Base-by-base conservation (phyloP, 2,888 invertebrate genomes). In the Erpobdella octoculata region DNA sequence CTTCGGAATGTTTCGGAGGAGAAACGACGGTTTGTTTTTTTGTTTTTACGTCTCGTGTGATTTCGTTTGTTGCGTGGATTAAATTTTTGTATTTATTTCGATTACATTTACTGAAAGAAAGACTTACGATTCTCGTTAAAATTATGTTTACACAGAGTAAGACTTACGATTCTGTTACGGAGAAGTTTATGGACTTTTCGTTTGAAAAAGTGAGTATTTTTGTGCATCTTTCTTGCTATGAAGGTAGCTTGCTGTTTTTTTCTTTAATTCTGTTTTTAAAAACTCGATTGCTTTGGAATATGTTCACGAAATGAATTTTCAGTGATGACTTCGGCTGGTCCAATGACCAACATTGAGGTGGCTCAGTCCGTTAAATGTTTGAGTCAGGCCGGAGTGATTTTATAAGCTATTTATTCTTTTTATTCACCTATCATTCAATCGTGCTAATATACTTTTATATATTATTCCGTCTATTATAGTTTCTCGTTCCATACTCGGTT, bases 121-220 rank as follows among this genome's bases (percentile, higher is more conserved):
- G 18, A 48, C 12, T 48, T 5, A 48, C 53, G 21, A 53, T 53
- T 12, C 12, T 3, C 18, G 5, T 46, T n/a, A 46, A 18, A 3
- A 21, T 46, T 5, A 46, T 46, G 46, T n/a, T n/a, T 46, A 85
- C 86, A 25, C 84, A 91, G 90, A 93, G 93, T 80, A 94, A 94
- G 86, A 94, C 93, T 0, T 95, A 94, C 81, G 95, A 95, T 82
- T 92, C 93, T 0, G 93, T 93, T 33, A 93, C 93, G 9, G 95
- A 95, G 79, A 94, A 94, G 82, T 95, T 93, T 82, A 91, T 95
- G 90, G 95, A 95, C 83, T 93, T 95, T 81, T 93, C 93, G 78
- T 94, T 94, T 82, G 95, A 95, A 84, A 95, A 95, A 80, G 84
- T 83, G 76, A 74, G 74, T 9, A 61, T 37, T 21, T 71, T 21